These are phyloP conservation scores for Myiagra hebetior DNA, from an alignment of 2,113 vertebrate species.

Conservation along the genomic window DNA sequence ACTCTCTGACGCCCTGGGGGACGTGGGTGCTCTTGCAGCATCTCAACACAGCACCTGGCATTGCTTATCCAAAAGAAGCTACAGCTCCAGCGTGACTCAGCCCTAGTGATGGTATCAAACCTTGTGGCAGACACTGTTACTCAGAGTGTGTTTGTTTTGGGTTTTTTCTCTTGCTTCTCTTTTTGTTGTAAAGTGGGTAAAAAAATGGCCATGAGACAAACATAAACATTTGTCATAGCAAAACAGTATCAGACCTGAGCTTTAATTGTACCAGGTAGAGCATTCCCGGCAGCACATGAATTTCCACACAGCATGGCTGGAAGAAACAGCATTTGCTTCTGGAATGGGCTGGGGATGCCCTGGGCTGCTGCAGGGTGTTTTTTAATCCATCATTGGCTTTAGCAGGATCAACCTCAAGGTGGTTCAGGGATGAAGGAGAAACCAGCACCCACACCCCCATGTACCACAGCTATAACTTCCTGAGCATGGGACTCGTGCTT, in stretches of 20 bases:
- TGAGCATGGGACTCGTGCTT: fast-evolving
- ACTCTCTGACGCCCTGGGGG: background rate
- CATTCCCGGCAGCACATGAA: fast-evolving
- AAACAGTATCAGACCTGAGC: background rate
- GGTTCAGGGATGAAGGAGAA: background rate
- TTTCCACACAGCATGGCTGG: fast-evolving
- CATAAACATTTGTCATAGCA: background rate
- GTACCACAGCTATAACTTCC: fast-evolving
- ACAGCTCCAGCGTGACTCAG: background rate
- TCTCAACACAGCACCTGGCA: background rate
- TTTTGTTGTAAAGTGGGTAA: background rate
- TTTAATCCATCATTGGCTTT: fast-evolving
- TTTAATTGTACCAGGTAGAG: background rate
- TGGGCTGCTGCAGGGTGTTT: background rate
- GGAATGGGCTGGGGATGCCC: background rate
- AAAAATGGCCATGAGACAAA: background rate
- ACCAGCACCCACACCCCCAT: background rate
- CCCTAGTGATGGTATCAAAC: background rate
- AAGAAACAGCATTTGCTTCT: background rate
- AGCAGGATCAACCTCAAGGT: background rate
- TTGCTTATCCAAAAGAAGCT: background rate
- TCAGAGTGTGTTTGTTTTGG: background rate
- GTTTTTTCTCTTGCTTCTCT: background rate
- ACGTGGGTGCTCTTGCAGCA: background rate
- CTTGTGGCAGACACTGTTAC: background rate